phyloP scores from a whole-genome alignment of 2,888 invertebrate species.

The Steromphala cineraria region DNA sequence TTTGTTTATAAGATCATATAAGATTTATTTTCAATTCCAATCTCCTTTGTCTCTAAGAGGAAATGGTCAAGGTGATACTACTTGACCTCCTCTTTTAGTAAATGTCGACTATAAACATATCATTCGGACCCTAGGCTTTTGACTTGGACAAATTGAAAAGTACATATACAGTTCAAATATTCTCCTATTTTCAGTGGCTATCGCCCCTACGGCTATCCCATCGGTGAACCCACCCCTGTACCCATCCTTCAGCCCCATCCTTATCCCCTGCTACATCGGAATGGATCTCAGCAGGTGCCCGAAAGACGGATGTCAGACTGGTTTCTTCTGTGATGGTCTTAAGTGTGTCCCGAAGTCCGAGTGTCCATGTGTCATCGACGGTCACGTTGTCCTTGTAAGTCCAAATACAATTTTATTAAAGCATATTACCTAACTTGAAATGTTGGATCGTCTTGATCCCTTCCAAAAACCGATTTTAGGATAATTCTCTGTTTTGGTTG shows the following conservation, averaged over 20 bases:
- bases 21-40: too few relatives aligned
- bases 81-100: too few relatives aligned
- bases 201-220: constrained; percentile 4
- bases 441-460: too few relatives aligned
- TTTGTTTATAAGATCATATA: too few relatives aligned
- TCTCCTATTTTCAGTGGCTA: constrained; percentile 21
- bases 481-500: too few relatives aligned
- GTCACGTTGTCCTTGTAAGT: constrained; percentile 57
- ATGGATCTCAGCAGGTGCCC: constrained; percentile 70
- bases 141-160: too few relatives aligned
- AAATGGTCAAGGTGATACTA: too few relatives aligned
- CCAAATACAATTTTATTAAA: background rate
- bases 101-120: too few relatives aligned
- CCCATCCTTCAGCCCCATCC: background rate
- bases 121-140: too few relatives aligned
- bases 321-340: constrained; percentile 84
- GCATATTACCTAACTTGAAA: background rate
- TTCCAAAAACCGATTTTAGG: too few relatives aligned
- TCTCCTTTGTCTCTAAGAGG: too few relatives aligned
- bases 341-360: constrained; percentile 83
- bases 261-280: constrained; percentile 52
- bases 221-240: constrained; percentile 33
- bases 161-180: too few relatives aligned
- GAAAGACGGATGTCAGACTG: constrained; percentile 76
- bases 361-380: constrained; percentile 83